Evolutionary conservation across 2,888 invertebrate genomes (phyloP).

Genomic region (Himalopsyche kuldschensis): DNA sequence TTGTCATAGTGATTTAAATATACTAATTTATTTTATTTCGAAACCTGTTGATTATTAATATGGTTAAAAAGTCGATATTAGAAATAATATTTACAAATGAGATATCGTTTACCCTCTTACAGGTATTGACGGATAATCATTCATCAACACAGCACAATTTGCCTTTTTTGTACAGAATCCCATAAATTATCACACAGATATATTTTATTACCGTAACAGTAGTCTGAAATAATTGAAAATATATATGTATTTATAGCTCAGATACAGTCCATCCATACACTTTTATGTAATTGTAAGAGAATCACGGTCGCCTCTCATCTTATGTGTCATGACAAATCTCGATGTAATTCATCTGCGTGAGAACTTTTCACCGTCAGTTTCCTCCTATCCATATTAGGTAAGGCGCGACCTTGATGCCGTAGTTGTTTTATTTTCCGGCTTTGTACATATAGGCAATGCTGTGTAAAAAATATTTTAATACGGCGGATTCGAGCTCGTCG

Average conservation of each 20-base stretch:
- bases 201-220: neutral
- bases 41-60: neutral
- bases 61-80: too few relatives aligned
- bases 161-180: constrained; percentile 17
- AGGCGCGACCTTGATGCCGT: neutral
- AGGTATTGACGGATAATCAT: neutral
- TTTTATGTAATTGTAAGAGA: neutral
- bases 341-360: neutral
- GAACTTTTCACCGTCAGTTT: neutral
- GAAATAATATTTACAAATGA: neutral
- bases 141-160: constrained; percentile 12
- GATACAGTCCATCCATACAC: neutral
- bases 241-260: neutral
- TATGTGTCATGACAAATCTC: neutral
- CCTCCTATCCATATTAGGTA: neutral
- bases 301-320: neutral
- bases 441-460: neutral
- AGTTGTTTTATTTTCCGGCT: neutral
- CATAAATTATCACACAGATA: neutral
- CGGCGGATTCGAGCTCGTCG: neutral
- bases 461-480: neutral
- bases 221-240: neutral
- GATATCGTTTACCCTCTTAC: neutral
- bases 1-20: neutral
- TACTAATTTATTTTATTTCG: neutral